Conservation (phyloP, 2,888 invertebrate genomes). For the Eupithecia abbreviata region DNA sequence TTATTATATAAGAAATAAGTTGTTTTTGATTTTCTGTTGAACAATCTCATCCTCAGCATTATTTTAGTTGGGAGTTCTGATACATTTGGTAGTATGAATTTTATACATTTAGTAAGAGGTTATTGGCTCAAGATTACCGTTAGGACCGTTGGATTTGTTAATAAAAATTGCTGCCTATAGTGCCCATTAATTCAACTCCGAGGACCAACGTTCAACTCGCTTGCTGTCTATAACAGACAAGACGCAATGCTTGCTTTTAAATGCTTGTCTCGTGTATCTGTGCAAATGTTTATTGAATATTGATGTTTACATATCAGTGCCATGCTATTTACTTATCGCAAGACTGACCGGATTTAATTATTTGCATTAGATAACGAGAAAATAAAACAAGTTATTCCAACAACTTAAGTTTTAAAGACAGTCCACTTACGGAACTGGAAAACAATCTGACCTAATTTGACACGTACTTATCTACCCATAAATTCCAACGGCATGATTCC, state of each 20-base stretch:
- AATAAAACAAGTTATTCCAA: constrained; percentile 11
- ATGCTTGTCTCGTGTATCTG: constrained; percentile 54
- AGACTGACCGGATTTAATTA: constrained; percentile 41
- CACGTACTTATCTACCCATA: background rate
- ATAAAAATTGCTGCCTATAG: background rate
- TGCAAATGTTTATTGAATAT: constrained; percentile 57
- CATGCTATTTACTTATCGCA: constrained; percentile 53
- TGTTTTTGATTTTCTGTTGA: too few species aligned
- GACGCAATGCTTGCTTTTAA: constrained; percentile 33
- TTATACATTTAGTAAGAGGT: too few species aligned
- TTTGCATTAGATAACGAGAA: constrained; percentile 27
- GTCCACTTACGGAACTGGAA: background rate
- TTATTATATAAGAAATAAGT: too few species aligned
- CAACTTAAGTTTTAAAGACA: background rate
- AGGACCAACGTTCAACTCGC: background rate
- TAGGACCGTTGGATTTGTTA: background rate
- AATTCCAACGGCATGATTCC: background rate
- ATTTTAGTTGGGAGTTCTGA: too few species aligned
- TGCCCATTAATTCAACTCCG: background rate
- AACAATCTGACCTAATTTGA: background rate
- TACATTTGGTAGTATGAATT: too few species aligned
- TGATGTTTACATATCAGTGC: constrained; percentile 52
- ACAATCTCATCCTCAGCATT: too few species aligned
- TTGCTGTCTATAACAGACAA: constrained; percentile 27
- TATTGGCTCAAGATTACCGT: too few species aligned